Conservation (phyloP, 2,113 vertebrate genomes). For the Tetraodon nigroviridis region DNA sequence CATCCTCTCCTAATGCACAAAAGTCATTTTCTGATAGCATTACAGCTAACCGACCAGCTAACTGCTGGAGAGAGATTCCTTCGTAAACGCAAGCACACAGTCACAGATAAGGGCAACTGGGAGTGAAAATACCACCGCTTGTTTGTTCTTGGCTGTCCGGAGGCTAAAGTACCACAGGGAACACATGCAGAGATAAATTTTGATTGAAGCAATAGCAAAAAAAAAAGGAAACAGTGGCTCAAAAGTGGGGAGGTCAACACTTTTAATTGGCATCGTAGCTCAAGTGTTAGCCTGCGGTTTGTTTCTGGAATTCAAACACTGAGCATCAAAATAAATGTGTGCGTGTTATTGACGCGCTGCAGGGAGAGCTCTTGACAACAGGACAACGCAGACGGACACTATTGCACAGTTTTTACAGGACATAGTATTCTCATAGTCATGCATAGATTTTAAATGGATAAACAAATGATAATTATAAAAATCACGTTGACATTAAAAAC, state of each 20-base stretch:
- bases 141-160: no score
- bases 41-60: neutral
- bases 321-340: conserved; percentile 13
- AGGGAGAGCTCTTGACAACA: conserved; percentile 23
- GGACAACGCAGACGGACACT: conserved; percentile 29
- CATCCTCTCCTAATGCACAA: neutral
- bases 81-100: neutral
- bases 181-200: no score
- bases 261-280: conserved; percentile 7
- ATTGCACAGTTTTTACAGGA: conserved; percentile 59
- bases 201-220: neutral
- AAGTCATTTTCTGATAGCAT: neutral
- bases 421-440: conserved; percentile 51
- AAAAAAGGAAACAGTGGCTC: conserved; percentile 22
- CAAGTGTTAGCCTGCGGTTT: conserved; percentile 11
- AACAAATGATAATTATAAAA: conserved; percentile 43
- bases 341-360: neutral
- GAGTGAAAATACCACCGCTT: no score
- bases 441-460: conserved; percentile 60
- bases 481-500: conserved; percentile 16
- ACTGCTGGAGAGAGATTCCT: neutral
- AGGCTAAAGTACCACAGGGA: no score
- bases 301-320: conserved; percentile 1
- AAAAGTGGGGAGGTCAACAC: neutral
- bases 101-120: no score